Evolutionary conservation across 2,113 vertebrate species (phyloP).

Genomic region (Ornithorhynchus anatinus): DNA sequence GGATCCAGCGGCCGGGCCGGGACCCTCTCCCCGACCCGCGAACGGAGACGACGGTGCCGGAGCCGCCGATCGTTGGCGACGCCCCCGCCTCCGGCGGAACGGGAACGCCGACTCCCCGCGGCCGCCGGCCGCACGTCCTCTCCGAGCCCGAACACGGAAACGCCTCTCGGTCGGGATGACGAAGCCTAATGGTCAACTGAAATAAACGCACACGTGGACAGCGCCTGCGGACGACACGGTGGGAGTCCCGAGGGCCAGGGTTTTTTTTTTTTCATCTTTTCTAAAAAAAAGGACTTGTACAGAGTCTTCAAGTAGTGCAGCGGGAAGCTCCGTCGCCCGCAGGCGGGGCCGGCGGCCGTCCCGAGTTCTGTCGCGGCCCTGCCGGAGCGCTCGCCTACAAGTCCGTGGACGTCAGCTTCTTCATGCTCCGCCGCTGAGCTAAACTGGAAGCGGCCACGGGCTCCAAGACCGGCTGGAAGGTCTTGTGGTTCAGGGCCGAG

Average conservation of each 20-base stretch:
- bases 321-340: constrained; percentile 72
- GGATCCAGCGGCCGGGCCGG: too few relatives aligned
- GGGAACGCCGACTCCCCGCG: too few relatives aligned
- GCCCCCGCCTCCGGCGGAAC: too few relatives aligned
- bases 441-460: constrained; percentile 94
- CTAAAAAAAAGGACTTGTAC: constrained; percentile 65
- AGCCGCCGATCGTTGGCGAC: too few relatives aligned
- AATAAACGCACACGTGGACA: constrained; percentile 59
- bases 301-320: constrained; percentile 78
- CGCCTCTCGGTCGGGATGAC: background rate
- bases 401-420: constrained; percentile 95
- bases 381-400: constrained; percentile 80
- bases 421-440: constrained; percentile 96
- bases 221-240: constrained; percentile 58
- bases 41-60: too few relatives aligned
- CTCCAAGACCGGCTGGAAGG: constrained; percentile 92
- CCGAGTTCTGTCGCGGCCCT: too few relatives aligned
- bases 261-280: constrained; percentile 33
- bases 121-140: background rate
- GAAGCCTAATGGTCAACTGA: too few relatives aligned
- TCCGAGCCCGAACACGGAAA: background rate
- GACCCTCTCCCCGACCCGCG: too few relatives aligned
- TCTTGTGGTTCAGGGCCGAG: constrained; percentile 91
- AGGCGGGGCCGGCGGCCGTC: too few relatives aligned
- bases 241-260: constrained; percentile 60